Evolutionary conservation across 1,140 invertebrate species (phyloP), one percentile per base, ranked within the genome.

Genomic region (Tribolium castaneum): DNA sequence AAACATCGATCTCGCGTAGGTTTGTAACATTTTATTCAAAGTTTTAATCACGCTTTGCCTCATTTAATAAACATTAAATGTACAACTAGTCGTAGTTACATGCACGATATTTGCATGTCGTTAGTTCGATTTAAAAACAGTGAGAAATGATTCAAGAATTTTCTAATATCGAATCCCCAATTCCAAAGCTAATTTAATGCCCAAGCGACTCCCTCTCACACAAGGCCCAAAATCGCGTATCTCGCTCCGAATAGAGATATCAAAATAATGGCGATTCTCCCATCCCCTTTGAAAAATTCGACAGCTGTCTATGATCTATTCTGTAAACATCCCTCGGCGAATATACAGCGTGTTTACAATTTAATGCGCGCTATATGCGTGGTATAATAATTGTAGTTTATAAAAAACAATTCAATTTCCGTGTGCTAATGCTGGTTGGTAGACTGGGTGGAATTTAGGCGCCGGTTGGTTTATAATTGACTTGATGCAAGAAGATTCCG

Each of bases 391-490:
- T n/a, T n/a, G n/a, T 19, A 19, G 16, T 19, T 1, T 19, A n/a
- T 19, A 1, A 30, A 30, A 30, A 45, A 45, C 9, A 10, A 7
- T 45, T 45, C n/a, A 9, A 45, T 45, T 45, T 45, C 39, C 39
- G 39, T 75, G 35, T 5, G 30, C 7, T 22, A 19, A 75, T 39
- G 35, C 22, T 25, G 4, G 30, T 12, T 74, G 76, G 74, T 70
- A 78, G 80, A 59, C n/a, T 12, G 14, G 35, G 56, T 72, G 78
- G 66, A 79, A 79, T 76, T 79, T 73, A 79, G 78, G 78, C 78
- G 78, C 78, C 78, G 75, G 78, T 30, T 72, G 51, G 19, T 45
- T 45, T 56, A 76, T 79, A 79, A 79, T 79, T 76, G 76, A 77
- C 30, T 75, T 50, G 75, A 66, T 75, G 77, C 71, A n/a, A 72